Evolutionary conservation across 1,140 invertebrate species (phyloP).

Genomic region (Pseudomyrmex sp.): DNA sequence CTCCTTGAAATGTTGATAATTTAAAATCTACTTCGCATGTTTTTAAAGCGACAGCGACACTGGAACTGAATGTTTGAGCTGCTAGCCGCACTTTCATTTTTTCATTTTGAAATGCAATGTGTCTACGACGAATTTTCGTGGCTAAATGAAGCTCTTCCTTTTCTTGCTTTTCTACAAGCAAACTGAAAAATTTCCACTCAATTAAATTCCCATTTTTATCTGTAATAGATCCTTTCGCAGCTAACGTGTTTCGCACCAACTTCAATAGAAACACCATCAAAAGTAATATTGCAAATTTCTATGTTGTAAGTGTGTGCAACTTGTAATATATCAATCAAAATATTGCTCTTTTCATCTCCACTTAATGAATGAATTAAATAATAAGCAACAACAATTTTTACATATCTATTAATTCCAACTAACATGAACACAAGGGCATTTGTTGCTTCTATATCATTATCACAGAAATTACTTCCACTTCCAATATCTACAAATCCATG

Average conservation of each 20-base stretch:
- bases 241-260: background rate
- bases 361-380: background rate
- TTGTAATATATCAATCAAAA: background rate
- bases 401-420: background rate
- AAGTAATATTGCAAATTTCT: background rate
- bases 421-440: background rate
- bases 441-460: background rate
- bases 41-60: no score
- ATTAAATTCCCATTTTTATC: background rate
- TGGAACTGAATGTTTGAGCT: background rate
- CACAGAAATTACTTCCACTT: background rate
- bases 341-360: background rate
- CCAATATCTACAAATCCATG: background rate
- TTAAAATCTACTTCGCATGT: no score
- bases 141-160: background rate
- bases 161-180: background rate
- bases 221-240: no score
- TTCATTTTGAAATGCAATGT: background rate
- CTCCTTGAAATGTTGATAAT: no score
- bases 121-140: background rate
- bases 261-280: background rate
- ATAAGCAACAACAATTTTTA: conserved; percentile 3
- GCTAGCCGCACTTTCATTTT: background rate
- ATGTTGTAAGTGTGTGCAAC: background rate
- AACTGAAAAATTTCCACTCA: background rate